Evolutionary conservation across 1,140 invertebrate species (phyloP).

Genomic region (Neodiprion virginianus): DNA sequence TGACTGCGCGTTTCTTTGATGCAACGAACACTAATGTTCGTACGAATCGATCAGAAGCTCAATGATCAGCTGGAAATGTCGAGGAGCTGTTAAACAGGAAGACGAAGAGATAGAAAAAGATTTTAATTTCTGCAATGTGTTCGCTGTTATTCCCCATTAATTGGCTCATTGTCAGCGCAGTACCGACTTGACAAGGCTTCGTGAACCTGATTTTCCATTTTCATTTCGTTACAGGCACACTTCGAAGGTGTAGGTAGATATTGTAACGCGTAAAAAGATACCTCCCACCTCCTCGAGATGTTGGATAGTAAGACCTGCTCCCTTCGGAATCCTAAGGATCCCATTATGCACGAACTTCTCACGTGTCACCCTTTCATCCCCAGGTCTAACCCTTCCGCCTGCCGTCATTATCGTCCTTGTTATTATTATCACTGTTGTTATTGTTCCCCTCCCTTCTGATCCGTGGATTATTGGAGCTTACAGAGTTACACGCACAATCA

Average conservation of each 20-base stretch:
- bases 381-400: constrained; percentile 9
- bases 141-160: too few relatives aligned
- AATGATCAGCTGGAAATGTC: too few relatives aligned
- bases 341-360: constrained; percentile 41
- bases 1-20: too few relatives aligned
- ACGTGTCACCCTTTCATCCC: constrained; percentile 25
- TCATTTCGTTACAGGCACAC: too few relatives aligned
- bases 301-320: constrained; percentile 44
- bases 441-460: constrained; percentile 25
- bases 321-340: constrained; percentile 39
- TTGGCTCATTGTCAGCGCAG: too few relatives aligned
- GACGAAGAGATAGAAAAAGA: too few relatives aligned
- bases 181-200: too few relatives aligned
- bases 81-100: too few relatives aligned
- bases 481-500: constrained; percentile 12
- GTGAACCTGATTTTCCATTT: too few relatives aligned
- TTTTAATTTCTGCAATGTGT: too few relatives aligned
- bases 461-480: constrained; percentile 14
- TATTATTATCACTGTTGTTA: constrained; percentile 8
- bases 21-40: too few relatives aligned
- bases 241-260: not conserved
- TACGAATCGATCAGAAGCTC: too few relatives aligned
- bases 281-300: constrained; percentile 27
- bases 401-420: constrained; percentile 7
- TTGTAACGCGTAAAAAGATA: constrained; percentile 18